Base-by-base conservation (phyloP, 2,888 invertebrate species). In the Automeris io region DNA sequence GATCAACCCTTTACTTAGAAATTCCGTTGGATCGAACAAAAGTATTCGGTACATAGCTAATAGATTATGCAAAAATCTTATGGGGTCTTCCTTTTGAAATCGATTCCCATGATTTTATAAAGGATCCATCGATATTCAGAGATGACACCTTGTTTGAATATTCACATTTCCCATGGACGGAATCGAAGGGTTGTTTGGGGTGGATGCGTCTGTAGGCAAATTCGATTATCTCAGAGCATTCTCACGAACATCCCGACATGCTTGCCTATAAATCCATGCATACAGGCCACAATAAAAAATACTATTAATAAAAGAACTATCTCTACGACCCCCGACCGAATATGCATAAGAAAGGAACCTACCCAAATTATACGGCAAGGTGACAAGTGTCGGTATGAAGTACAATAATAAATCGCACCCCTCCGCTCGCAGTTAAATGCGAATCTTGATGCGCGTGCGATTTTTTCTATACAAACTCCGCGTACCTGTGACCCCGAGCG, bases 91-190 rank as follows among this genome's bases (percentile, higher is more conserved):
- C 81, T 81, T 75, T 83, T 78, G 72, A 79, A 53, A 82, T 78
- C 80, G 78, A 70, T 86, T 85, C 86, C 85, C 85, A 85, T 70
- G 82, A 70, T 67, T 70, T 47, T 64, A 67, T 73, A 72, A 75
- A 80, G 73, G 67, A 71, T 73, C 85, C 79, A 86, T 86, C 86
- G 86, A 86, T 86, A 86, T 85, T 82, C 85, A 81, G 68, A 76
- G 86, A 86, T 85, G 86, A 85, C 85, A 86, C 83, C 86, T 85
- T 86, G 82, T 85, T 86, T 86, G 85, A 86, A 86, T 86, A 85
- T 83, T 71, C 80, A 72, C 73, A 69, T 76, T 85, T 85, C 85
- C 85, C 86, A 85, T 78, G 82, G 69, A 65, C 66, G 67, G 57
- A 66, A 69, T 71, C 70, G 73, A 82, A 83, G 79, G 82, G 83